These are phyloP conservation scores for Congeria kusceri DNA, from an alignment of 2,888 invertebrate species.

Conservation along the genomic window DNA sequence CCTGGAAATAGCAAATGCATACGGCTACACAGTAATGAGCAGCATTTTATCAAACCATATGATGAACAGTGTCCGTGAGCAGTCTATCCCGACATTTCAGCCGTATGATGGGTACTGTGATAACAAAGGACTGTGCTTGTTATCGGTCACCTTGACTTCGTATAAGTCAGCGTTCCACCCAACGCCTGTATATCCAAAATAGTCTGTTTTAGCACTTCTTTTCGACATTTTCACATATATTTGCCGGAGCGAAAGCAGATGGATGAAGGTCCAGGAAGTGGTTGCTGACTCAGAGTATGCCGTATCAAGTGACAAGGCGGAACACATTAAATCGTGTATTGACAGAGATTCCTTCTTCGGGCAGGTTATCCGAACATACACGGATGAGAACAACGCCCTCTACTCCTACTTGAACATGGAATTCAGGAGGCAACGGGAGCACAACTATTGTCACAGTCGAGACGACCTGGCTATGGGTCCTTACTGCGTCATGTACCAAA, in stretches of 20 bases:
- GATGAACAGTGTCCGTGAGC: not conserved
- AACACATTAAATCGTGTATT: not conserved
- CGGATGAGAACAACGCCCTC: slow-evolving; percentile 32
- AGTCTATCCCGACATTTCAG: slow-evolving; percentile 32
- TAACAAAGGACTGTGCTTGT: slow-evolving; percentile 29
- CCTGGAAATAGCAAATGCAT: slow-evolving; percentile 44
- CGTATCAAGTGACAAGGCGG: not conserved
- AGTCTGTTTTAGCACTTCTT: slow-evolving; percentile 19
- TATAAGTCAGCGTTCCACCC: slow-evolving; percentile 52
- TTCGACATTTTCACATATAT: slow-evolving; percentile 27
- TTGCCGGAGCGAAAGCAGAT: not conserved
- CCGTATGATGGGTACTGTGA: slow-evolving; percentile 12
- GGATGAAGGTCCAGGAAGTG: slow-evolving; percentile 26
- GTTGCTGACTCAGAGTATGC: slow-evolving; percentile 24
- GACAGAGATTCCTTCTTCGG: slow-evolving; percentile 20
- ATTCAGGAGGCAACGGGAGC: slow-evolving; percentile 31
- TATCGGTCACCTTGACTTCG: slow-evolving; percentile 43
- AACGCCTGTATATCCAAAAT: slow-evolving; percentile 17
- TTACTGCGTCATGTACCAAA: slow-evolving; percentile 42
- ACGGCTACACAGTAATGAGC: slow-evolving; percentile 21
- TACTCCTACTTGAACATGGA: slow-evolving; percentile 44
- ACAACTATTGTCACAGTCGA: slow-evolving; percentile 33
- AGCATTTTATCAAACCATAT: slow-evolving; percentile 2
- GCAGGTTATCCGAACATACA: slow-evolving; percentile 27
- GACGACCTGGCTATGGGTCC: slow-evolving; percentile 46